Percentiles rank a stretch among this genome's conserved stretches.
Evolutionary conservation across 2,797 vertebrate genomes (phyloP).

Genomic region (Alcedo atthis): DNA sequence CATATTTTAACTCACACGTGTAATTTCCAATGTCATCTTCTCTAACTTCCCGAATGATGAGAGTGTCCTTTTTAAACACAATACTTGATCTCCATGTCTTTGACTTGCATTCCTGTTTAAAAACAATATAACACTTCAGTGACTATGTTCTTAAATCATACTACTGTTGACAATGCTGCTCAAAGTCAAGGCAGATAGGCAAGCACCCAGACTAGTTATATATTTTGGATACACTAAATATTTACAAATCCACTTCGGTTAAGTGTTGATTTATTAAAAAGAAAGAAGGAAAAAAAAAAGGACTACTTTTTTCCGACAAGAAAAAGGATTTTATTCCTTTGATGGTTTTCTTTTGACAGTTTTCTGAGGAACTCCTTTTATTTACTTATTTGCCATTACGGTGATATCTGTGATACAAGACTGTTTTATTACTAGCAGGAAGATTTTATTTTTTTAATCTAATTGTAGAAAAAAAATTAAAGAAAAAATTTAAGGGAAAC

Average conservation of each 20-base stretch:
- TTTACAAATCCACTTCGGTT: not conserved
- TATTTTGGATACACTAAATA: not conserved
- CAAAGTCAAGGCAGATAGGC: not conserved
- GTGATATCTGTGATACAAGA: not conserved
- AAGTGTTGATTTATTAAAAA: not conserved
- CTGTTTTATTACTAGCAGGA: not conserved
- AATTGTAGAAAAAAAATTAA: not conserved
- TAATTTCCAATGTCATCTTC: constrained; percentile 99
- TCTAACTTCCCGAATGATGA: constrained; percentile 92
- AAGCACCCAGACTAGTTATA: not conserved
- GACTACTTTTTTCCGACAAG: too few species aligned
- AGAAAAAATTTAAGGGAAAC: not conserved
- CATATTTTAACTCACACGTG: constrained; percentile 94
- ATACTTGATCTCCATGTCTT: constrained; percentile 91
- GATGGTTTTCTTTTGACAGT: not conserved
- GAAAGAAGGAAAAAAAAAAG: not conserved
- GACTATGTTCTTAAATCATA: not conserved
- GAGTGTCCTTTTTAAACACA: constrained; percentile 87
- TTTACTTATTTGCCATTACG: not conserved
- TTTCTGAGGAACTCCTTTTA: not conserved
- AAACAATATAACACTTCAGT: constrained; percentile 51
- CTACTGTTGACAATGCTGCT: not conserved
- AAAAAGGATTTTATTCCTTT: not conserved
- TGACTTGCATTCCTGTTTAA: constrained; percentile 90
- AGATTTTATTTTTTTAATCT: not conserved